Conservation (phyloP, 2,797 vertebrate genomes). For the Gallinago solitaria region DNA sequence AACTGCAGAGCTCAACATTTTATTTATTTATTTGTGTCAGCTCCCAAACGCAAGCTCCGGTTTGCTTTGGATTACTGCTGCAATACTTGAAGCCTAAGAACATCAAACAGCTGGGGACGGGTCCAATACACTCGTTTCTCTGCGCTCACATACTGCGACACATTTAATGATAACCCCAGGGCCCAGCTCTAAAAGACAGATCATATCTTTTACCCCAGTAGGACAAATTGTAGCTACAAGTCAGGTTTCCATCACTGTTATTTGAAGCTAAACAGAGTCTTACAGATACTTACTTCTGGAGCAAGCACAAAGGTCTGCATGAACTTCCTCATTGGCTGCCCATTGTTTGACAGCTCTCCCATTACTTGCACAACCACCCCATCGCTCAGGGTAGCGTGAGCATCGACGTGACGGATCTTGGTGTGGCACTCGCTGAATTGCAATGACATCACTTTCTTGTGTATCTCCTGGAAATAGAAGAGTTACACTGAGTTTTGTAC, state of each 20-base stretch:
- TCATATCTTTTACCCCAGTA: rapidly evolving
- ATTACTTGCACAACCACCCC: conserved; percentile 98
- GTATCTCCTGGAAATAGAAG: conserved; percentile 85
- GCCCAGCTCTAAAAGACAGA: not conserved
- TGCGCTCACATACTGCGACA: not conserved
- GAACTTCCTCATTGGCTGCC: conserved; percentile 97
- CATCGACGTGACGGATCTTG: conserved; percentile 97
- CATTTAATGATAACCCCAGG: not conserved
- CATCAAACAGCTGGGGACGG: not conserved
- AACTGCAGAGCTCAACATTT: not conserved
- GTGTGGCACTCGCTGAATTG: conserved; percentile 99
- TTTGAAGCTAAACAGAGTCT: not conserved
- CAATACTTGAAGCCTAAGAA: not conserved
- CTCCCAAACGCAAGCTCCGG: not conserved
- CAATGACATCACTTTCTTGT: conserved; percentile 98
- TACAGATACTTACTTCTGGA: conserved; percentile 85
- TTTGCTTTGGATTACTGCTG: not conserved
- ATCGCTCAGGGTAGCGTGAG: conserved; percentile 94
- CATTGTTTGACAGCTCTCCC: conserved; percentile 95
- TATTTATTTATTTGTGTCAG: not conserved
- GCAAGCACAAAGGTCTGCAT: conserved; percentile 99
- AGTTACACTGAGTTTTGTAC: not conserved
- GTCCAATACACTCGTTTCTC: not conserved
- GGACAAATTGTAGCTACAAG: not conserved
- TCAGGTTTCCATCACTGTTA: not conserved